Conservation (phyloP, 2,888 invertebrate genomes). For the Pterostichus madidus region DNA sequence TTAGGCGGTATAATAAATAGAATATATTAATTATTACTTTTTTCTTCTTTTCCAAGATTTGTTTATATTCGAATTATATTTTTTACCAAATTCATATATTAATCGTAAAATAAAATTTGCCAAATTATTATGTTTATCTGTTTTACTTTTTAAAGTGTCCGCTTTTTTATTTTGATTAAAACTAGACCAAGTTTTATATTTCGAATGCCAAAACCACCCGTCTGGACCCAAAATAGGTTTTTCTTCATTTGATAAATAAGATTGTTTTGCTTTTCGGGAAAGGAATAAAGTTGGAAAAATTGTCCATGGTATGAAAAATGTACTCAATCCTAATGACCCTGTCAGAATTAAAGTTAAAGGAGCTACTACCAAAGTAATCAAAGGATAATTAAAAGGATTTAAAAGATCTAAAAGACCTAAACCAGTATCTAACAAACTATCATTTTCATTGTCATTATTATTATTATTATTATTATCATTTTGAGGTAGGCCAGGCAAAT, state of each 20-base stretch:
- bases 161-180: conserved; percentile 73
- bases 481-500: conserved; percentile 68
- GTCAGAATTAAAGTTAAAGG: conserved; percentile 83
- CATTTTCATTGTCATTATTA: conserved; percentile 77
- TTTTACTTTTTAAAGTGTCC: conserved; percentile 70
- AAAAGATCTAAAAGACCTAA: conserved; percentile 73
- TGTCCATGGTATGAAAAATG: conserved; percentile 83
- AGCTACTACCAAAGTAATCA: conserved; percentile 81
- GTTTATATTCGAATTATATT: conserved; percentile 74
- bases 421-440: conserved; percentile 77
- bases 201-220: conserved; percentile 81
- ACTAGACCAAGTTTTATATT: conserved; percentile 80
- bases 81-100: conserved; percentile 75
- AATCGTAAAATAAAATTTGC: conserved; percentile 69
- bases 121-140: conserved; percentile 68
- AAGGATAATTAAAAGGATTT: conserved; percentile 79
- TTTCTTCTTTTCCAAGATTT: conserved; percentile 74
- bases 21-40: conserved; percentile 53
- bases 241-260: background rate
- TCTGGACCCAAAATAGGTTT: conserved; percentile 74
- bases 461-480: conserved; percentile 70
- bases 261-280: conserved; percentile 69
- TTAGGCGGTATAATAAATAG: background rate
- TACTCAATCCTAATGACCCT: conserved; percentile 81
- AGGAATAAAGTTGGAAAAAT: conserved; percentile 78